Evolutionary conservation across 2,113 vertebrate genomes (phyloP).

Genomic region (Platichthys stellatus): DNA sequence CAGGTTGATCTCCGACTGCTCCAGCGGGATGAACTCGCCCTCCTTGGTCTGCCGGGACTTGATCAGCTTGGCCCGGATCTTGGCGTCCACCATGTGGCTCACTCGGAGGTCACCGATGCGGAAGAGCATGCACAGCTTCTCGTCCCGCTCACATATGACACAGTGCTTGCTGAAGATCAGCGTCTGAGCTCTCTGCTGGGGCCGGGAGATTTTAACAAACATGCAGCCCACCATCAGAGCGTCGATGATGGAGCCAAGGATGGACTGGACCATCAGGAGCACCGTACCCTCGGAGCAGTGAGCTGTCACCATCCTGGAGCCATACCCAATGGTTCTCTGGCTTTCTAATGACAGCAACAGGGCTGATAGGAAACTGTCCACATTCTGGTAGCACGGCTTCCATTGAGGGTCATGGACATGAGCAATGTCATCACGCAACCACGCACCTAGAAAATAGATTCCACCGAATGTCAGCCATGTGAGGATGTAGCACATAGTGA

Average conservation of each 20-base stretch:
- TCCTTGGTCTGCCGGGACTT: slow-evolving; percentile 87
- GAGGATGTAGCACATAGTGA: slow-evolving; percentile 85
- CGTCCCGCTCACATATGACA: slow-evolving; percentile 83
- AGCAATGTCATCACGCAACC: slow-evolving; percentile 79
- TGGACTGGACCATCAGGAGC: slow-evolving; percentile 85
- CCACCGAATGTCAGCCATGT: slow-evolving; percentile 85
- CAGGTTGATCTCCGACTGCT: slow-evolving; percentile 88
- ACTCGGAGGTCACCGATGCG: slow-evolving; percentile 86
- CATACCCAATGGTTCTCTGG: slow-evolving; percentile 87
- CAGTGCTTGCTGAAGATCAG: slow-evolving; percentile 89
- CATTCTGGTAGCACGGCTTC: slow-evolving; percentile 83
- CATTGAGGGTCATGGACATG: slow-evolving; percentile 80
- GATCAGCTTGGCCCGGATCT: slow-evolving; percentile 88
- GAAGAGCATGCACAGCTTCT: slow-evolving; percentile 86
- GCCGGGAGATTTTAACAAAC: slow-evolving; percentile 90
- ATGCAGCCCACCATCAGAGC: slow-evolving; percentile 90
- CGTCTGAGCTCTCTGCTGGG: slow-evolving; percentile 87
- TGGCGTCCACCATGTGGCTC: slow-evolving; percentile 90
- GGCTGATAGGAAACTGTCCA: slow-evolving; percentile 84
- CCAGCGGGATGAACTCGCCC: slow-evolving; percentile 88
- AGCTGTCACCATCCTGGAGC: slow-evolving; percentile 85
- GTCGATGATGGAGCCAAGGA: slow-evolving; percentile 85
- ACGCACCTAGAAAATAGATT: slow-evolving; percentile 84
- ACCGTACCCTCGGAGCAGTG: slow-evolving; percentile 82
- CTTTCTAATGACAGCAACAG: slow-evolving; percentile 87